A percentile compares a stretch with the other conserved stretches of the same genome.
Conservation (phyloP, 1,140 invertebrate genomes). For the Ectropis grisescens region DNA sequence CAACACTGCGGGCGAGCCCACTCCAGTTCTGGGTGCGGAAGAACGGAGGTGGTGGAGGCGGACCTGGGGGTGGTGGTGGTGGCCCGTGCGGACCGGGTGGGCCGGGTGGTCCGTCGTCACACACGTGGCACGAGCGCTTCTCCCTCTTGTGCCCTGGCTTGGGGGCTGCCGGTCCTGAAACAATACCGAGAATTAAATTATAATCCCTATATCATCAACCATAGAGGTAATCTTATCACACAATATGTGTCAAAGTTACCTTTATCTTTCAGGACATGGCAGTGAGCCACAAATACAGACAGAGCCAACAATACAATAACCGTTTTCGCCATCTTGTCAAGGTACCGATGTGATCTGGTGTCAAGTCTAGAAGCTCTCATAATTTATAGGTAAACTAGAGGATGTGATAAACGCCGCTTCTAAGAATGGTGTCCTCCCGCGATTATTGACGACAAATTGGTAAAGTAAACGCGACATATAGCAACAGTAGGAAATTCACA, state of each 20-base stretch:
- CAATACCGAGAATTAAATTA: no score
- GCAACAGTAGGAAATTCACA: constrained; percentile 18
- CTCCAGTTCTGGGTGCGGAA: constrained; percentile 46
- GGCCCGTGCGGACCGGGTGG: constrained; percentile 21
- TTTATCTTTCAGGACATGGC: constrained; percentile 12
- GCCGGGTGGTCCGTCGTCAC: constrained; percentile 7
- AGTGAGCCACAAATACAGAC: constrained; percentile 10
- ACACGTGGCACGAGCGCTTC: constrained; percentile 1
- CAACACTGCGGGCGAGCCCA: constrained; percentile 22
- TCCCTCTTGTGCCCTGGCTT: constrained; percentile 17
- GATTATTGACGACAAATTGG: constrained; percentile 14
- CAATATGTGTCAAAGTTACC: constrained; percentile 10
- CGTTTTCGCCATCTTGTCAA: constrained; percentile 17
- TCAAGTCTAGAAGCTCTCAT: constrained; percentile 1
- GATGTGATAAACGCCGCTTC: constrained; percentile 21
- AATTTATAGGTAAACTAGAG: constrained; percentile 19
- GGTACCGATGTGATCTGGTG: constrained; percentile 15
- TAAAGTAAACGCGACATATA: constrained; percentile 11
- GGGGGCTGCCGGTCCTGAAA: no score
- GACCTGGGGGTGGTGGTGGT: constrained; percentile 15
- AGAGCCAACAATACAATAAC: constrained; percentile 13
- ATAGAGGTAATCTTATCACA: constrained; percentile 21
- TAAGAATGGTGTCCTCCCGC: constrained; percentile 24
- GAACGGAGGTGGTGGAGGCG: constrained; percentile 23
- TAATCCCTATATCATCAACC: no score